These are phyloP conservation scores for Lates japonicus DNA, from an alignment of 2,797 vertebrate species.

Conservation along the genomic window DNA sequence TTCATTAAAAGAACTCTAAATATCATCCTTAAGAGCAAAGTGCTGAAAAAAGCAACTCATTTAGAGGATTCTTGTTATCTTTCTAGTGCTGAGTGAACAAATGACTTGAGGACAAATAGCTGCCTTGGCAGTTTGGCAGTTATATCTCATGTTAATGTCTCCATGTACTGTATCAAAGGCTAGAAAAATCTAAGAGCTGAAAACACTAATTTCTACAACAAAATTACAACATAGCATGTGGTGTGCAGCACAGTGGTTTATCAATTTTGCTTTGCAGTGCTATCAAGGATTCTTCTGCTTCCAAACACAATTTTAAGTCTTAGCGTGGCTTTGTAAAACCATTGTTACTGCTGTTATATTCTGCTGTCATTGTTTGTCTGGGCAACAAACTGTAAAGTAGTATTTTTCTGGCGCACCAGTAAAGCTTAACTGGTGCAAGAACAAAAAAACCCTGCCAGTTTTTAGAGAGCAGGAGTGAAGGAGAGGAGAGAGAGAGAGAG, in stretches of 20 bases:
- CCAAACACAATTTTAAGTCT: slow-evolving; percentile 40
- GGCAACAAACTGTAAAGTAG: slow-evolving; percentile 44
- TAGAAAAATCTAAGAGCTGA: slow-evolving; percentile 1
- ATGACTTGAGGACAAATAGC: not conserved
- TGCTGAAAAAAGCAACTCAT: too few species aligned
- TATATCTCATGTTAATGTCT: slow-evolving; percentile 17
- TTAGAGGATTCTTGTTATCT: not conserved
- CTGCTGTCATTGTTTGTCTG: slow-evolving; percentile 53
- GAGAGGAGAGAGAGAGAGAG: slow-evolving; percentile 15
- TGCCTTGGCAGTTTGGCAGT: too few species aligned
- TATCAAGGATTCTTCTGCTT: slow-evolving; percentile 24
- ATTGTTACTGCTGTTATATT: slow-evolving; percentile 43
- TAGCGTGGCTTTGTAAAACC: too few species aligned
- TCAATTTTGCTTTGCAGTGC: slow-evolving; percentile 18
- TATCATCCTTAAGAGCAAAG: not conserved
- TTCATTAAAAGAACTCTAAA: not conserved
- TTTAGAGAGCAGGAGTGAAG: not conserved
- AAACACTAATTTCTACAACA: slow-evolving; percentile 20
- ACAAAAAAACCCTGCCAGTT: slow-evolving; percentile 30
- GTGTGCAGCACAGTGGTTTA: slow-evolving; percentile 24
- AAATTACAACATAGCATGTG: slow-evolving; percentile 10
- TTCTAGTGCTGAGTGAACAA: not conserved
- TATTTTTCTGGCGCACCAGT: slow-evolving; percentile 31
- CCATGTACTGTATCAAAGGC: not conserved
- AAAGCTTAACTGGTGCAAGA: slow-evolving; percentile 46